Base-by-base conservation (phyloP, 1,140 invertebrate species). In the Aphidius ervi region DNA sequence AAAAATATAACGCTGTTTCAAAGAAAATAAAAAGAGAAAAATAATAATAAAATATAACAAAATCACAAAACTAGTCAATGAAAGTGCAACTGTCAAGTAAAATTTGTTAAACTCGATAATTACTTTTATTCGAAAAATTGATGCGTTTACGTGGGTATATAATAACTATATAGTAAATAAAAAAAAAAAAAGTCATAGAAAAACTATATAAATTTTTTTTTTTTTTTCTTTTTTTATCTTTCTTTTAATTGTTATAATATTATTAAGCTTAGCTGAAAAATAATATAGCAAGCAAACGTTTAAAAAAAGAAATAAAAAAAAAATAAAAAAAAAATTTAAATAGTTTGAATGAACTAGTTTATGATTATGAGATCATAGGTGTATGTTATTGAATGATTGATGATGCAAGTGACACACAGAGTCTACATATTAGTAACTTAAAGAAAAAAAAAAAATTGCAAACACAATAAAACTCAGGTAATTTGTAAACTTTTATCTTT, bases 31-130 rank as follows among this genome's bases (percentile, higher is more conserved):
- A 46, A 40, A 60, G 48, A 41, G 50, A 40, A 42, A 57, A 23
- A 37, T 37, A 58, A 16, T 16, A 52, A n/a, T 41, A 62, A 20
- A 50, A 39, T 46, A 55, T 62, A 64, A 61, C 70, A 71, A 68
- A 31, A 72, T 64, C 73, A 77, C 74, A 73, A 77, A 79, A 78
- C 78, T 80, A 79, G 78, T 79, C 76, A 80, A 80, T 79, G 71
- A 78, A 78, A 80, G 77, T 80, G 78, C 77, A 80, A 80, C 77
- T 68, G 73, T 77, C 70, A 71, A 70, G 63, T 69, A 75, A 70
- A 70, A 63, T 69, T 65, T 68, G 63, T 62, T 56, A 64, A 61
- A 58, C 40, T 2, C 9, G 16, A 54, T 54, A 41, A 54, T 54
- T 42, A 54, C 37, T 40, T 37, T 40, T 10, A 54, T 6, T 10